Evolutionary conservation across 1,140 invertebrate species (phyloP).

Genomic region (Drosophila neocordata): DNA sequence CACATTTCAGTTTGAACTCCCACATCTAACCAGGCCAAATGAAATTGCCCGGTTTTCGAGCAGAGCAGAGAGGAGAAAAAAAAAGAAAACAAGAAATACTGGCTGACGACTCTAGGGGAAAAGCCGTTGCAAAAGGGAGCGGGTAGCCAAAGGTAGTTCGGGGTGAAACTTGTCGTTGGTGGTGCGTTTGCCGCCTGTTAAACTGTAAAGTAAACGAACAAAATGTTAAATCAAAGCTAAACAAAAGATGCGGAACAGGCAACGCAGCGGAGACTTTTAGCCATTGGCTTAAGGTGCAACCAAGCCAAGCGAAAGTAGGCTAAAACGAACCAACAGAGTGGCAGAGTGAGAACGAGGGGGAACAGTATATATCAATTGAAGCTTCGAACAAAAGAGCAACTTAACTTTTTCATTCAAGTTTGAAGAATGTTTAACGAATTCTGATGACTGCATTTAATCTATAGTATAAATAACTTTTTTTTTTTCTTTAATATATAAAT

Average conservation of each 20-base stretch:
- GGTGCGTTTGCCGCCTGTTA: constrained; percentile 70
- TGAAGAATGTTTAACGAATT: neutral
- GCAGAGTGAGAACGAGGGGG: neutral
- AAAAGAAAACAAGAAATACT: constrained; percentile 65
- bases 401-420: neutral
- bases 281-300: constrained; percentile 45
- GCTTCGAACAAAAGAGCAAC: neutral
- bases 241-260: constrained; percentile 73
- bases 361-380: neutral
- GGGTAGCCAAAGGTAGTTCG: neutral
- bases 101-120: constrained; percentile 37
- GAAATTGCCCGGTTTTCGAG: constrained; percentile 64
- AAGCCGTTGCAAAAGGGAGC: neutral
- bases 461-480: neutral
- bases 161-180: constrained; percentile 52
- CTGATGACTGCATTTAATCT: neutral
- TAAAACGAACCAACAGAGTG: too few relatives aligned
- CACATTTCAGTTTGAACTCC: constrained; percentile 80
- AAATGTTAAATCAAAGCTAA: constrained; percentile 81
- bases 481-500: neutral
- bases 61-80: too few relatives aligned
- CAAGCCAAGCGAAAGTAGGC: neutral
- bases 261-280: constrained; percentile 25
- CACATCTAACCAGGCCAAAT: constrained; percentile 65
- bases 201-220: constrained; percentile 79